Evolutionary conservation across 2,113 vertebrate species (phyloP), one percentile per base, ranked within the genome.

Genomic region (Ammodramus savannarum): DNA sequence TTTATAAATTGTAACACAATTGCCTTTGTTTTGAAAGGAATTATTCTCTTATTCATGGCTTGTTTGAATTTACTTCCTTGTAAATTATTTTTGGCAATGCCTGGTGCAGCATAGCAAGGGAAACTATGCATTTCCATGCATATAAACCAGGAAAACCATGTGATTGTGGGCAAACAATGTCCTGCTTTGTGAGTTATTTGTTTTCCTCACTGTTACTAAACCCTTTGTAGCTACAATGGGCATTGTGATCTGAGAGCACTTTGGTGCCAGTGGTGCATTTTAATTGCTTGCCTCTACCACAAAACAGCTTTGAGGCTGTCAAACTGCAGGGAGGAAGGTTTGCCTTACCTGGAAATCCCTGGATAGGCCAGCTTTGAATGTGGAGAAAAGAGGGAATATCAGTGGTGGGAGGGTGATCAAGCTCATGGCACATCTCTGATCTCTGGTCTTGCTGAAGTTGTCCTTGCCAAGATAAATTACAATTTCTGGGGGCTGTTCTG

Each of bases 21-120:
- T 90, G 83, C 58, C 49, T 94, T 94, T 95, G 85, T 96, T 95
- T 94, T 54, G 39, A 66, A 61, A 88, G 49, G 79, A 81, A 58
- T 92, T 87, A 73, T 69, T 90, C 90, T 82, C 92, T 75, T 65
- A 82, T 69, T 92, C 89, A 85, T 39, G 32, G 21, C 69, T 93
- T 90, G 59, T 76, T 96, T 95, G 72, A 25, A 59, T 92, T 96
- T 87, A 68, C 83, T 93, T 90, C 52, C 32, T 90, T 72, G 73
- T 76, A 87, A 97, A 94, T 79, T 78, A 55, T 77, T 87, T 89
- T 93, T 97, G 91, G 55, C 82, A 77, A 39, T 16, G 5, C 29
- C 69, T 63, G 43, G 22, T 62, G 75, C 81, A 77, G 72, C 4
- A 10, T 3, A 84, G 29, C 8, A 16, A 66, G 79, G 95, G 93